Evolutionary conservation across 2,113 vertebrate species (phyloP).

Genomic region (Eulacestoma nigropectus): DNA sequence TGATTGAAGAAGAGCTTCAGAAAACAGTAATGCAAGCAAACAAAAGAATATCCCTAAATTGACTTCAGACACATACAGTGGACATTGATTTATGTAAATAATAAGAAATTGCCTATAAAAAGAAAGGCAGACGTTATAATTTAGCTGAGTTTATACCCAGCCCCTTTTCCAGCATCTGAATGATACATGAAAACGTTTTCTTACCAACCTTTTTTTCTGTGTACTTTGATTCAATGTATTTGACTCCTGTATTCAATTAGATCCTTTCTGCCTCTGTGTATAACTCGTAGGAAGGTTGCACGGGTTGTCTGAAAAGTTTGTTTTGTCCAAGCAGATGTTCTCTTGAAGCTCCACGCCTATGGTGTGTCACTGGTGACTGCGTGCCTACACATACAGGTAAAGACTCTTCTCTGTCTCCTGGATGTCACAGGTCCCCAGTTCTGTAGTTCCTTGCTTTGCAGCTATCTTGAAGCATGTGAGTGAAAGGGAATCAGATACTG

Average conservation of each 20-base stretch:
- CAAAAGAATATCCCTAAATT: neutral
- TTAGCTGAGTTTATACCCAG: neutral
- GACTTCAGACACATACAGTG: neutral
- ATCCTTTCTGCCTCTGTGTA: neutral
- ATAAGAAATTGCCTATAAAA: neutral
- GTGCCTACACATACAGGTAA: no score
- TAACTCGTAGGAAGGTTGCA: neutral
- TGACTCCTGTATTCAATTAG: neutral
- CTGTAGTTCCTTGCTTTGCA: neutral
- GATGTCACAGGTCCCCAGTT: neutral
- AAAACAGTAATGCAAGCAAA: neutral
- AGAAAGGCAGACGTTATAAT: neutral
- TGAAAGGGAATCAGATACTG: neutral
- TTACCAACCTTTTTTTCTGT: neutral
- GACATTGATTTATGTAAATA: neutral
- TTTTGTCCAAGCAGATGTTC: neutral
- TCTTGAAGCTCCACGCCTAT: neutral
- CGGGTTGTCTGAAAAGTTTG: fast-evolving
- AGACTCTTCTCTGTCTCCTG: neutral
- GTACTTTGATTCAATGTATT: neutral
- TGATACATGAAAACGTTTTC: neutral
- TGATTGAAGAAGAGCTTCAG: neutral
- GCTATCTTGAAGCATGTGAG: neutral
- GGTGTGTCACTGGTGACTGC: neutral
- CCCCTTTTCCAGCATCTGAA: neutral